These are phyloP conservation scores for Phrynosoma platyrhinos DNA, from an alignment of 2,113 vertebrate species.

Conservation along the genomic window DNA sequence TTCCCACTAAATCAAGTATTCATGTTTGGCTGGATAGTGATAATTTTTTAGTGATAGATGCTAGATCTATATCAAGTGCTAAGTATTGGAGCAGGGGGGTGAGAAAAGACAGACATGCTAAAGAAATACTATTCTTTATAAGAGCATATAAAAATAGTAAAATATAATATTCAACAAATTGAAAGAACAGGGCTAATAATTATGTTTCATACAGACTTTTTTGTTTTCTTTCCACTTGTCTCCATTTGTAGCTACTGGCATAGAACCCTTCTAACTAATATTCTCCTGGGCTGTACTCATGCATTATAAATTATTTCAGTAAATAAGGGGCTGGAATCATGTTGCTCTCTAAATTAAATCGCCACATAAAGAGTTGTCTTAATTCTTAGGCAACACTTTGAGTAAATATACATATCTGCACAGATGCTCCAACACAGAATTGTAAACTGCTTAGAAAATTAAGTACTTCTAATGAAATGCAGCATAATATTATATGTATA, in stretches of 20 bases:
- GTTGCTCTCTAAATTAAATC: neutral
- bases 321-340: neutral
- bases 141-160: neutral
- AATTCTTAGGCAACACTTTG: neutral
- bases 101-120: neutral
- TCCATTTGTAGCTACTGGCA: neutral
- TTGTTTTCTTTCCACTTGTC: neutral
- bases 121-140: neutral
- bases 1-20: neutral
- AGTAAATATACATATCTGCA: constrained; percentile 1
- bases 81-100: neutral
- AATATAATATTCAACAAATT: neutral
- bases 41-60: neutral
- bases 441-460: constrained; percentile 3
- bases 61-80: neutral
- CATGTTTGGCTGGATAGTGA: neutral
- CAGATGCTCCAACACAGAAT: neutral
- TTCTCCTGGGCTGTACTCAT: neutral
- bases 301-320: neutral
- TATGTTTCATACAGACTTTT: neutral
- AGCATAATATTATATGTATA: neutral
- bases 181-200: constrained; percentile 2
- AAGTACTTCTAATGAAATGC: neutral
- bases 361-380: neutral
- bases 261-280: neutral